Conservation (phyloP, 2,888 invertebrate species). For the Priocnemis perturbator region DNA sequence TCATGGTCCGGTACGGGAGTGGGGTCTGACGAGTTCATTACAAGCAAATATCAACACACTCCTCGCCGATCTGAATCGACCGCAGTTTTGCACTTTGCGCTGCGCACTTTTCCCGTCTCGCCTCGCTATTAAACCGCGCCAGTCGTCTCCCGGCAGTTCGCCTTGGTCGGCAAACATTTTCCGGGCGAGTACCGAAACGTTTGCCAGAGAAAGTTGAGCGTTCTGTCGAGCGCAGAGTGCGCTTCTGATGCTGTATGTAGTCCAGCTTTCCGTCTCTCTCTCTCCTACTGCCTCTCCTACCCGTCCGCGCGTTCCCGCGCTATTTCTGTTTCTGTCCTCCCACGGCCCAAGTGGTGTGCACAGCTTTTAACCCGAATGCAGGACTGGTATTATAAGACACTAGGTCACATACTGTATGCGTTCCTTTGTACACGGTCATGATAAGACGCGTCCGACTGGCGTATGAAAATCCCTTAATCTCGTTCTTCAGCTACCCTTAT, state of each 20-base stretch:
- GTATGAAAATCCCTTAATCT: constrained; percentile 8
- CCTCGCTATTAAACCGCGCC: constrained; percentile 40
- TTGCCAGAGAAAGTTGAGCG: constrained; percentile 46
- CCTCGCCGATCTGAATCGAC: constrained; percentile 35
- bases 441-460: background rate
- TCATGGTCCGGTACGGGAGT: background rate
- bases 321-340: constrained; percentile 13
- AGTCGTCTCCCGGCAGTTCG: constrained; percentile 35
- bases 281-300: background rate
- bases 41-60: constrained; percentile 40
- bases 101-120: constrained; percentile 47
- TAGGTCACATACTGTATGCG: constrained; percentile 22
- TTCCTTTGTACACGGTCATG: constrained; percentile 1
- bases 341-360: constrained; percentile 43
- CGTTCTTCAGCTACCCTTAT: background rate
- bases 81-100: constrained; percentile 41
- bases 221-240: constrained; percentile 33
- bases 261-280: background rate
- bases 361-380: constrained; percentile 60
- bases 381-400: constrained; percentile 35
- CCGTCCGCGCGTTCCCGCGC: background rate
- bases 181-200: constrained; percentile 46
- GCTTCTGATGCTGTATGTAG: constrained; percentile 30
- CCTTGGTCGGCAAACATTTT: constrained; percentile 51
- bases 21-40: constrained; percentile 49